A percentile compares a stretch with the other conserved stretches of the same genome.
Conservation (phyloP, 2,113 vertebrate species). For the Pelobates fuscus region DNA sequence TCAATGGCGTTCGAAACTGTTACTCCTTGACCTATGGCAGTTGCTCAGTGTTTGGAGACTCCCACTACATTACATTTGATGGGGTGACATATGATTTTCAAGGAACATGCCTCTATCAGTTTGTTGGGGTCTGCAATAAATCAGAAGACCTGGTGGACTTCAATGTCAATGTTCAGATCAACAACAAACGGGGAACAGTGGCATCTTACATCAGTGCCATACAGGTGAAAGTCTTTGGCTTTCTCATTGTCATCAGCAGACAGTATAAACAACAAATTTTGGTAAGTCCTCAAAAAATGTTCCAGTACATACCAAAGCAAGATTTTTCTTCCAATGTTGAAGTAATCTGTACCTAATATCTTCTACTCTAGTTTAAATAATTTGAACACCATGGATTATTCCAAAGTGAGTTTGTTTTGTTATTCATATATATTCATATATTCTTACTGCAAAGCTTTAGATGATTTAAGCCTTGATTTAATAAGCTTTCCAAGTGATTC, state of each 20-base stretch:
- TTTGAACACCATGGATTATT: too few relatives aligned
- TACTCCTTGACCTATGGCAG: slow-evolving; percentile 51
- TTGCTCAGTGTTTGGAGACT: slow-evolving; percentile 61
- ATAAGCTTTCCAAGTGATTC: too few relatives aligned
- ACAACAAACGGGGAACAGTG: slow-evolving; percentile 42
- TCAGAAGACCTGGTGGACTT: slow-evolving; percentile 59
- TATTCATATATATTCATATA: too few relatives aligned
- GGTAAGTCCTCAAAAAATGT: slow-evolving; percentile 47
- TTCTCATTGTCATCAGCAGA: slow-evolving; percentile 55
- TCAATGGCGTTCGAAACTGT: slow-evolving; percentile 61
- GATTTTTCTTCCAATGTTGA: too few relatives aligned
- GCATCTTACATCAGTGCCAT: slow-evolving; percentile 58
- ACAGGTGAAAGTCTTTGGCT: slow-evolving; percentile 62
- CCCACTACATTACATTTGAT: slow-evolving; percentile 69
- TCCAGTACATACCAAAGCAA: too few relatives aligned
- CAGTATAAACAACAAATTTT: slow-evolving; percentile 44
- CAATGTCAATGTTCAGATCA: slow-evolving; percentile 69
- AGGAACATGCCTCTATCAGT: slow-evolving; percentile 69
- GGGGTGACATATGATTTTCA: slow-evolving; percentile 67
- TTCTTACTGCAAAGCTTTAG: too few relatives aligned
- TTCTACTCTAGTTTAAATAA: too few relatives aligned
- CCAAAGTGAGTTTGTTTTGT: too few relatives aligned
- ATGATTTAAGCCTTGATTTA: too few relatives aligned
- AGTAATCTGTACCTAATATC: too few relatives aligned
- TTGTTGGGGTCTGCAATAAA: slow-evolving; percentile 59